These are phyloP conservation scores for Passer montanus DNA, from an alignment of 2,113 vertebrate species.

Conservation along the genomic window DNA sequence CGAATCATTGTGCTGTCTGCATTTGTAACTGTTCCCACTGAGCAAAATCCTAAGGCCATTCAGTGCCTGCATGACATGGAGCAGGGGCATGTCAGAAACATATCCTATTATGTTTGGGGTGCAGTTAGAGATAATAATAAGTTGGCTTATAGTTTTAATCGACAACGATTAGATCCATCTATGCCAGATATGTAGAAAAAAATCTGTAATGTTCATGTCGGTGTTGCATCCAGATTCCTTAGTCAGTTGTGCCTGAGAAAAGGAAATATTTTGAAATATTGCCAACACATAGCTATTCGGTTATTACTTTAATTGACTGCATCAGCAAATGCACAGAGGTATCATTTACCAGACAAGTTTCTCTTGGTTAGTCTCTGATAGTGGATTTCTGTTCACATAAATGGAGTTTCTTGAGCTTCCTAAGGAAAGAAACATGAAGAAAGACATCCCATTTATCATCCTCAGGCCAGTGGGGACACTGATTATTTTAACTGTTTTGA, in stretches of 20 bases:
- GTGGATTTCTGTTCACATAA: conserved; percentile 22
- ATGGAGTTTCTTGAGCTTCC: conserved; percentile 41
- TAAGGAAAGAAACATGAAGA: conserved; percentile 34
- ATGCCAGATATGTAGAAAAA: conserved; percentile 1
- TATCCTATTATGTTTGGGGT: background rate
- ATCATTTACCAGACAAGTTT: conserved; percentile 32
- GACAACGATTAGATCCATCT: background rate
- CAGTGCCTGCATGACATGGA: background rate
- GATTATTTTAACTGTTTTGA: conserved; percentile 56
- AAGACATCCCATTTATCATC: conserved; percentile 55
- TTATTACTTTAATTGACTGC: conserved; percentile 54
- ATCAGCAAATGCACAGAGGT: conserved; percentile 32
- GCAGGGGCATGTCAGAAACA: background rate
- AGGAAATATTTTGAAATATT: background rate
- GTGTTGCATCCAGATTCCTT: background rate
- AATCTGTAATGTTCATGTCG: background rate
- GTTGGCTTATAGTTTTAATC: background rate
- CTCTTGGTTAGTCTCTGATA: conserved; percentile 1
- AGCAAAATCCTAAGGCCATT: background rate
- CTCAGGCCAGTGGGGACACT: background rate
- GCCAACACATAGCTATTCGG: background rate
- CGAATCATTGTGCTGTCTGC: background rate
- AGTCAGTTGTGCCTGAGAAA: background rate
- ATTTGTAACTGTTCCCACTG: background rate
- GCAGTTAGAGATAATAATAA: background rate